Conservation (phyloP, 2,113 vertebrate genomes). For the Anolis sagrei region DNA sequence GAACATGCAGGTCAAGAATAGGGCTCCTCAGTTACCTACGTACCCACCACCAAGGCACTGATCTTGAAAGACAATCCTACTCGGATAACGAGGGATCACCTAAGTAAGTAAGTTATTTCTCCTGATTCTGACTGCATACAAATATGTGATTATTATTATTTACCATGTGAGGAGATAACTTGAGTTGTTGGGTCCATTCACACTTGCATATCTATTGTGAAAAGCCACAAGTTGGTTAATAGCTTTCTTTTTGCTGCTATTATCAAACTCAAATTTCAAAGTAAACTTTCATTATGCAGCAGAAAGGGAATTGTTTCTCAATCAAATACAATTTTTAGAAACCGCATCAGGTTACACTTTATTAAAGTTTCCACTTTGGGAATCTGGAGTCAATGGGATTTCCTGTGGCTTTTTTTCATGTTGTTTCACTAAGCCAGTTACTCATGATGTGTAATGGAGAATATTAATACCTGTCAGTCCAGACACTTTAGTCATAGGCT, state of each 20-base stretch:
- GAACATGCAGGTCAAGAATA: too few species aligned
- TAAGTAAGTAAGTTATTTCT: too few species aligned
- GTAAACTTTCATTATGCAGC: neutral
- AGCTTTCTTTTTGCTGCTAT: neutral
- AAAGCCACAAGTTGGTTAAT: neutral
- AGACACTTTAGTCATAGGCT: conserved; percentile 21
- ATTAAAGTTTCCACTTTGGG: neutral
- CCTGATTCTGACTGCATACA: neutral
- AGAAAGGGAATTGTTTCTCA: neutral
- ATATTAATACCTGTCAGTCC: conserved; percentile 12
- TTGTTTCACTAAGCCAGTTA: conserved; percentile 10
- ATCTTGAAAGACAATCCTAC: too few species aligned
- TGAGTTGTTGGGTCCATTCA: neutral
- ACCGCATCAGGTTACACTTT: neutral
- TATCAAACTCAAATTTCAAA: neutral
- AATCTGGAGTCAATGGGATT: conserved; percentile 4
- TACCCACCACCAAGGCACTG: too few species aligned
- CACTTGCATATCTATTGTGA: neutral
- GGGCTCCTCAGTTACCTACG: too few species aligned
- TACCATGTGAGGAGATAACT: neutral
- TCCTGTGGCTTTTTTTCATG: conserved; percentile 1
- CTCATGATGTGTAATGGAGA: conserved; percentile 18
- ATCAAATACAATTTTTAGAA: neutral
- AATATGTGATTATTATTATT: neutral
- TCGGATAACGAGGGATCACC: too few species aligned